Base-by-base conservation (phyloP, 2,888 invertebrate genomes). In the Sphecodes monilicornis region DNA sequence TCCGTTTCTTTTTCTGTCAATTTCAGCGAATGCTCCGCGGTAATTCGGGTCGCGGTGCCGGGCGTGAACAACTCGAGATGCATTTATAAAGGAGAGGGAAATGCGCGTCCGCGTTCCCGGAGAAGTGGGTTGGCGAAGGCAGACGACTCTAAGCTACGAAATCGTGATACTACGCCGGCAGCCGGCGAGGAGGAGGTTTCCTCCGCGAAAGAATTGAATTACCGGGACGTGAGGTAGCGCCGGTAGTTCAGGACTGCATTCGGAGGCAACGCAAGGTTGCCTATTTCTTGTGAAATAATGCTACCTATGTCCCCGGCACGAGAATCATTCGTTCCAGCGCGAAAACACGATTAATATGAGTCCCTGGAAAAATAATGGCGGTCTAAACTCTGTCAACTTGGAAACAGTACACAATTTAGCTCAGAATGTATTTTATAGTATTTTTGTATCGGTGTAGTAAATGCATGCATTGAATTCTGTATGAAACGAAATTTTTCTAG, bases 191-290 rank as follows among this genome's bases (percentile, higher is more conserved):
- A 18, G 39, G 70, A 76, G 71, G 71, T 64, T 82, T 39, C 54
- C 41, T 80, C 43, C 36, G 36, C 29, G 66, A 75, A 82, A 80
- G 82, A 80, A 82, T 82, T 68, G 70, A 80, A 80, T 82, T 82
- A 82, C 80, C 22, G 13, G 50, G 80, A 41, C 57, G 54, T 36
- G 54, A 69, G 39, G 39, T 18, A 71, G 54, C n/a, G 41, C 4
- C 13, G 68, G 46, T 74, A 43, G 66, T 80, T 73, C 70, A 79
- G 60, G 39, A 29, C 29, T 60, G 26, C 13, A 16, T 29, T 60
- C 60, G 50, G 50, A n/a, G 50, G n/a, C 60, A 60, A 4, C 29
- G 60, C 6, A 16, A 54, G 50, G 50, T 54, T n/a, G n/a, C 29
- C 29, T 60, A 16, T 29, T 29, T 29, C 60, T 60, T 60, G 29